Percentiles rank a stretch among this genome's conserved stretches.
phyloP scores from a whole-genome alignment of 1,140 invertebrate genomes.

The Muscidifurax raptorellus region DNA sequence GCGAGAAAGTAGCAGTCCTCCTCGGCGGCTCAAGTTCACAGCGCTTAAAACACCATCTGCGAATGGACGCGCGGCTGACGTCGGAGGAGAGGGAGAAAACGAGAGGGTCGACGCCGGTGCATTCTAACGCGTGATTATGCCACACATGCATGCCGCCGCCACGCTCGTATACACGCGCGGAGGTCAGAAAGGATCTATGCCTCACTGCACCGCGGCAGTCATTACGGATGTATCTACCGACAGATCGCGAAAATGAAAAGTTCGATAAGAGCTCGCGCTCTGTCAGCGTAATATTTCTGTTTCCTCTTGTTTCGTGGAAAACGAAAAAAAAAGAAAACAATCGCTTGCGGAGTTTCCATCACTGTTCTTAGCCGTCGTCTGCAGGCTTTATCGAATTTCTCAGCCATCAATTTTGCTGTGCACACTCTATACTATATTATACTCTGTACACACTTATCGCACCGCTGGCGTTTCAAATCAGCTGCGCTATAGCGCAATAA shows the following conservation, averaged over 20 bases:
- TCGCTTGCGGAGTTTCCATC: slow-evolving; percentile 3
- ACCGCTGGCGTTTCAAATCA: neutral
- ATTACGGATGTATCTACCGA: slow-evolving; percentile 64
- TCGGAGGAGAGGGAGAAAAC: slow-evolving; percentile 44
- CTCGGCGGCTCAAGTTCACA: slow-evolving; percentile 60
- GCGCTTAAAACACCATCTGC: slow-evolving; percentile 64
- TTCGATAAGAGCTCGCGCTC: slow-evolving; percentile 53
- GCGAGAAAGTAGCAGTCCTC: slow-evolving; percentile 45
- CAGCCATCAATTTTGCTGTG: slow-evolving; percentile 31
- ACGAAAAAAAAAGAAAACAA: slow-evolving; percentile 44
- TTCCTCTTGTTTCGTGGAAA: slow-evolving; percentile 39
- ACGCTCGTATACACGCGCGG: slow-evolving; percentile 10
- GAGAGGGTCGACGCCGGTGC: slow-evolving; percentile 58
- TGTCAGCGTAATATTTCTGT: slow-evolving; percentile 46
- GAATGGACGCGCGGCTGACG: slow-evolving; percentile 50
- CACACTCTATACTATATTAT: neutral
- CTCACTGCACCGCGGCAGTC: slow-evolving; percentile 65
- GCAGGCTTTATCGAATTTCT: slow-evolving; percentile 40
- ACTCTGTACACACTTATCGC: neutral
- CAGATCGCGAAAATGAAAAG: slow-evolving; percentile 64
- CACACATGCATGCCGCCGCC: slow-evolving; percentile 46
- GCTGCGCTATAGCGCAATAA: neutral
- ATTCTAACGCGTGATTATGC: slow-evolving; percentile 70
- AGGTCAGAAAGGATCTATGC: slow-evolving; percentile 70
- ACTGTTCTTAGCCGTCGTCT: neutral